Evolutionary conservation across 2,888 invertebrate species (phyloP).

Genomic region (Luperina nickerlii): DNA sequence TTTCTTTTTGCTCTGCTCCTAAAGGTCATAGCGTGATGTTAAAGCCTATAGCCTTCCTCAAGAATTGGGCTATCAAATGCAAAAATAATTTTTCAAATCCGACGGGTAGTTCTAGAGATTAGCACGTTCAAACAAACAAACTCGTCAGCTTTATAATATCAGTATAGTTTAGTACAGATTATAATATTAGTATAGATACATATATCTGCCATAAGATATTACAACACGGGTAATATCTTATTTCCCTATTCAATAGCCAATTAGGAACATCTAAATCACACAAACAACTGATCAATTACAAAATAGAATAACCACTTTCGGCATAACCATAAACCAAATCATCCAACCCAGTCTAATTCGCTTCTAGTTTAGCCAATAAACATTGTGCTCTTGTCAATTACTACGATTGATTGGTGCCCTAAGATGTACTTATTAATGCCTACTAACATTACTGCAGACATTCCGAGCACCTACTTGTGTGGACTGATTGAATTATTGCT

Average conservation of each 20-base stretch:
- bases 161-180: too few relatives aligned
- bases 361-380: slow-evolving; percentile 58
- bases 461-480: slow-evolving; percentile 30
- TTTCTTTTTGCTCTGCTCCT: too few relatives aligned
- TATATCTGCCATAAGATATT: background rate
- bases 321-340: slow-evolving; percentile 8
- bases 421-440: slow-evolving; percentile 48
- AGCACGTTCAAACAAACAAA: too few relatives aligned
- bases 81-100: too few relatives aligned
- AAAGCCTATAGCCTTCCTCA: too few relatives aligned
- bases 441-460: slow-evolving; percentile 38
- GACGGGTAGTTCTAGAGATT: too few relatives aligned
- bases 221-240: background rate
- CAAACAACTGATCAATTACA: slow-evolving; percentile 21
- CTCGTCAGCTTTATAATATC: too few relatives aligned
- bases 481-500: slow-evolving; percentile 54
- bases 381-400: slow-evolving; percentile 66
- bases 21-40: too few relatives aligned
- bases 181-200: too few relatives aligned
- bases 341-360: slow-evolving; percentile 37
- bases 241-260: slow-evolving; percentile 2
- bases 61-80: too few relatives aligned
- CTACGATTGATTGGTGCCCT: slow-evolving; percentile 67
- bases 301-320: slow-evolving; percentile 18
- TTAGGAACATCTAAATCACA: slow-evolving; percentile 3